Conservation (phyloP, 2,113 vertebrate genomes). For the Anoura caudifer region DNA sequence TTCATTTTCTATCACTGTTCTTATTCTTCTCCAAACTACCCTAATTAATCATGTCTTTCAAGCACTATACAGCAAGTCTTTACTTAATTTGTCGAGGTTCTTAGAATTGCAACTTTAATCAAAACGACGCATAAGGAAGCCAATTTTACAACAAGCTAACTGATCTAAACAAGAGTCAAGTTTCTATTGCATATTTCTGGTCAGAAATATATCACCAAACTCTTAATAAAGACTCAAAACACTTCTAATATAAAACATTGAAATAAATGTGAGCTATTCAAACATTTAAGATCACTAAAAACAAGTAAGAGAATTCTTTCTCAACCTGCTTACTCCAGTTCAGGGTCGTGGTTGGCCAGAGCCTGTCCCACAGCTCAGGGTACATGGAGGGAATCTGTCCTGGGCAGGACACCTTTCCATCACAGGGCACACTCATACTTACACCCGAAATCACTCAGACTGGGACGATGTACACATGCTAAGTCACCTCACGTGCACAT, state of each 20-base stretch:
- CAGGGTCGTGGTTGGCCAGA: too few species aligned
- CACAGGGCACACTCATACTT: background rate
- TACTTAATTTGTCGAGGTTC: background rate
- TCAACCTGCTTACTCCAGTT: background rate
- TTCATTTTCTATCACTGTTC: background rate
- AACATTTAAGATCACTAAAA: background rate
- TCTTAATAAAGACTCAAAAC: background rate
- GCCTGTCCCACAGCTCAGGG: background rate
- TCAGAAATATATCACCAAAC: background rate
- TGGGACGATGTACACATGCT: background rate
- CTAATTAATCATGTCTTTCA: background rate
- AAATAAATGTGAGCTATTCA: background rate
- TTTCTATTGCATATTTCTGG: background rate
- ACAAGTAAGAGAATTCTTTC: background rate
- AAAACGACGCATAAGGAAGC: background rate
- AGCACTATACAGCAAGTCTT: background rate
- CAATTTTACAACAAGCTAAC: background rate
- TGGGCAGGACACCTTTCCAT: background rate
- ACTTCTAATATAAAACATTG: background rate
- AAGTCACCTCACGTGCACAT: background rate
- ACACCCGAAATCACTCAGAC: background rate
- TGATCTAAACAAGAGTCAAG: background rate
- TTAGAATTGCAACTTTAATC: background rate
- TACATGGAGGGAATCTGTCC: background rate
- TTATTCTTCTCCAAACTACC: background rate